These are phyloP conservation scores for Idaea biselata DNA, from an alignment of 2,888 invertebrate genomes.

Conservation along the genomic window DNA sequence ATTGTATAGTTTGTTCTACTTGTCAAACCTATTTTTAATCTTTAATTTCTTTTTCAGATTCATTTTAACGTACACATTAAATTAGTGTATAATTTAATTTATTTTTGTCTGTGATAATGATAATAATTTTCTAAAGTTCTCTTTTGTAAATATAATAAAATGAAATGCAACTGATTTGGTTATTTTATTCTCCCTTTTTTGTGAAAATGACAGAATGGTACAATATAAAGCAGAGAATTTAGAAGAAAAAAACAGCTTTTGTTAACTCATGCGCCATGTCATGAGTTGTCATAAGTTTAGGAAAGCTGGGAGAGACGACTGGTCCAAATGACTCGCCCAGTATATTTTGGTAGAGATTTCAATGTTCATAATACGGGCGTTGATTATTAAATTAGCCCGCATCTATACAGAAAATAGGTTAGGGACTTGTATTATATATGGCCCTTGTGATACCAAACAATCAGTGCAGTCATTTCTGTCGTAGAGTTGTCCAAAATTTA, in stretches of 20 bases:
- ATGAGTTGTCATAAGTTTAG: too few relatives aligned
- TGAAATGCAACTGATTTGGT: slow-evolving; percentile 43
- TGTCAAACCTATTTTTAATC: slow-evolving; percentile 7
- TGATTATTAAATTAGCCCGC: not conserved
- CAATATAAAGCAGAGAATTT: slow-evolving; percentile 4
- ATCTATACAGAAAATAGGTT: not conserved
- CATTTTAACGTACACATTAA: slow-evolving; percentile 29
- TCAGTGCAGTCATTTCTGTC: too few relatives aligned
- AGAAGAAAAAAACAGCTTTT: too few relatives aligned
- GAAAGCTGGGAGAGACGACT: too few relatives aligned
- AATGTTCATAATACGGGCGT: not conserved
- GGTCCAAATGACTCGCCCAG: too few relatives aligned
- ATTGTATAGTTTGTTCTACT: not conserved
- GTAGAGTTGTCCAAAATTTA: too few relatives aligned
- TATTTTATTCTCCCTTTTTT: slow-evolving; percentile 54
- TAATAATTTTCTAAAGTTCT: slow-evolving; percentile 38
- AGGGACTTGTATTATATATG: not conserved
- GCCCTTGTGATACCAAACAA: not conserved
- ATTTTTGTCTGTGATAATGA: slow-evolving; percentile 70
- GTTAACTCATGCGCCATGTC: too few relatives aligned
- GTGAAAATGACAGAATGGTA: slow-evolving; percentile 24
- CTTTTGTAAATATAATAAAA: slow-evolving; percentile 39
- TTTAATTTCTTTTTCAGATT: slow-evolving; percentile 26
- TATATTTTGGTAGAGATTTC: not conserved
- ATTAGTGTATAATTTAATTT: slow-evolving; percentile 43